These are phyloP conservation scores for Triplophysa siluroides DNA, from an alignment of 2,113 vertebrate species.

Conservation along the genomic window DNA sequence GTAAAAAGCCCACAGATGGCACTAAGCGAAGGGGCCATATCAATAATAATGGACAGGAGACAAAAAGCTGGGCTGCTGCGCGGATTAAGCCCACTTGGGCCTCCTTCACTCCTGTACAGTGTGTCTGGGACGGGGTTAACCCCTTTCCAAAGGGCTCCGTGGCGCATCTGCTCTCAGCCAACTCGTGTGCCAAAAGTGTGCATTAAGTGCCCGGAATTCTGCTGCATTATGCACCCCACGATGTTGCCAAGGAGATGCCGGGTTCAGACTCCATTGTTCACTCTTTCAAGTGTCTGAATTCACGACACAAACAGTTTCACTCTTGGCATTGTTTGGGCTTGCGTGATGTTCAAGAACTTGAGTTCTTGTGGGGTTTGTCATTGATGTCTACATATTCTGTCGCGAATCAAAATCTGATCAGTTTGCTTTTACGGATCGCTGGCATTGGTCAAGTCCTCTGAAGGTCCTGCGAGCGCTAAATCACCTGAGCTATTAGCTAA, in stretches of 20 bases:
- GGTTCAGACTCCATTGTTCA: constrained; percentile 42
- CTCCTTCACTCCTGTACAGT: constrained; percentile 55
- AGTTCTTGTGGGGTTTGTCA: neutral
- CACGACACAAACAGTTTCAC: constrained; percentile 36
- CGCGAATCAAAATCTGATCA: neutral
- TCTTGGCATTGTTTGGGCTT: constrained; percentile 19
- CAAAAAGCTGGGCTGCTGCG: constrained; percentile 53
- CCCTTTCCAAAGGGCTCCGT: constrained; percentile 47
- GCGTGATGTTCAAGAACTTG: constrained; percentile 1
- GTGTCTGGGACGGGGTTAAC: constrained; percentile 55
- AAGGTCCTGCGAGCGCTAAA: constrained; percentile 11
- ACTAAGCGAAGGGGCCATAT: constrained; percentile 56
- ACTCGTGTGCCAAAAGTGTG: constrained; percentile 54
- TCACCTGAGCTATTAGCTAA: constrained; percentile 2
- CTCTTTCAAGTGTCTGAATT: constrained; percentile 40
- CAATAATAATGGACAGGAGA: constrained; percentile 59
- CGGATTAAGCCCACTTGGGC: constrained; percentile 58
- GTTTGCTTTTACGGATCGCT: neutral
- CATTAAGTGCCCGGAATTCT: constrained; percentile 54
- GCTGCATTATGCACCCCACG: constrained; percentile 54
- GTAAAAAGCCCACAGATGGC: constrained; percentile 64
- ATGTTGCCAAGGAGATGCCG: constrained; percentile 57
- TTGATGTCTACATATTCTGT: constrained; percentile 31
- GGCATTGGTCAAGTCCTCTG: neutral
- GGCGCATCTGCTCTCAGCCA: constrained; percentile 53